Evolutionary conservation across 2,113 vertebrate genomes (phyloP), one percentile per base, ranked within the genome.

Genomic region (Coryphaenoides rupestris): DNA sequence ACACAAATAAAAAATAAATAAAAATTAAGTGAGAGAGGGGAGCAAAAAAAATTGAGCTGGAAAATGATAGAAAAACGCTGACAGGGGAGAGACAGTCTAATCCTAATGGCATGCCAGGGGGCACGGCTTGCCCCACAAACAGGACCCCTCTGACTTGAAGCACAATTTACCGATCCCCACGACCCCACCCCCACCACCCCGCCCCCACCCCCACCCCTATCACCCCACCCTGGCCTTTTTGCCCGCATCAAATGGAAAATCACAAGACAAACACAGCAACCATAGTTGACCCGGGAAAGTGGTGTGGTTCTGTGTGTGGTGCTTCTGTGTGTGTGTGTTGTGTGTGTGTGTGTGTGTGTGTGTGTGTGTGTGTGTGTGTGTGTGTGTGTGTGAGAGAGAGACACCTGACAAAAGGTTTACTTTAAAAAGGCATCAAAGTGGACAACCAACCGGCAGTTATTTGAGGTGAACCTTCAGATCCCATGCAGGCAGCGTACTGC

Each of bases 101-200:
- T 88, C 86, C 85, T 79, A 75, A 84, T 82, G 71, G 82, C 62
- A 65, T 63, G 68, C 74, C 78, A 54, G 63, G 76, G 33, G 85
- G 78, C 72, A 63, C 57, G 19, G 46, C 65, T 67, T 61, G 60
- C 58, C 61, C 70, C 75, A 65, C 62, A 75, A 78, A 73, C 54
- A 70, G 54, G 24, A 49, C 72, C 67, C 26, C 63, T 69, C 19
- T 65, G 69, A 72, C 67, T 60, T 55, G 46, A 72, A 69, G 58
- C 66, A 67, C 49, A 77, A 70, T 77, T 75, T 69, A 72, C 67
- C 59, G 75, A 63, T 82, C 58, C 69, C 58, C 33, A n/a, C n/a
- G n/a, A n/a, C 33, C 33, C 33, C 33, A 3, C 24, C 24, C 24
- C 24, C 24, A 3, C 3, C 24, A n/a, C 24, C 24, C 3, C 24